A percentile compares a stretch with the other conserved stretches of the same genome.
phyloP scores from a whole-genome alignment of 2,797 vertebrate species.

The Hephaestus fuliginosus region DNA sequence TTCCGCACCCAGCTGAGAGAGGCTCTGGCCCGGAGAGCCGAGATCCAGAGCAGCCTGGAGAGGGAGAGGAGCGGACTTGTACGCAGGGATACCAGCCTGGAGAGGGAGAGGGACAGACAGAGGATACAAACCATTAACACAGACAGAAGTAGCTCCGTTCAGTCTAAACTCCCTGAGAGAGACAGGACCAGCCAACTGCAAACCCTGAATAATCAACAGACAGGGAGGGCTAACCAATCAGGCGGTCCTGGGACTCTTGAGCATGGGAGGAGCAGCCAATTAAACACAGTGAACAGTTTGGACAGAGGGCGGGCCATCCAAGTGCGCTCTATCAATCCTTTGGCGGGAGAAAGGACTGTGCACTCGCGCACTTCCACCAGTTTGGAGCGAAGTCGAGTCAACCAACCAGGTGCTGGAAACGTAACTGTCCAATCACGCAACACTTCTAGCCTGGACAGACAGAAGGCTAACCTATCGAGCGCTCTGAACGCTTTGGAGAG shows the following conservation, averaged over 20 bases:
- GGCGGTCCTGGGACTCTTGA: conserved; percentile 53
- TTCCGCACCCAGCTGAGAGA: conserved; percentile 87
- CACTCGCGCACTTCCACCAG: conserved; percentile 74
- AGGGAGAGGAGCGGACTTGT: conserved; percentile 75
- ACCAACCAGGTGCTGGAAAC: conserved; percentile 63
- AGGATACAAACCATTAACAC: conserved; percentile 80
- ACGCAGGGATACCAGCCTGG: conserved; percentile 77
- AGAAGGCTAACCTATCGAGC: conserved; percentile 74
- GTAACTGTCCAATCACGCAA: conserved; percentile 66
- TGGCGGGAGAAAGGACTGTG: conserved; percentile 74
- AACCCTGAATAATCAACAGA: conserved; percentile 80
- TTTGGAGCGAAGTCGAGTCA: conserved; percentile 75
- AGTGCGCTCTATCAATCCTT: conserved; percentile 54
- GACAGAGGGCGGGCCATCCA: conserved; percentile 77
- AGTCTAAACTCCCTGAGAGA: conserved; percentile 72
- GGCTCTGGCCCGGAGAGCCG: conserved; percentile 88
- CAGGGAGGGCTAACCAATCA: conserved; percentile 60
- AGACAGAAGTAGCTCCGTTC: conserved; percentile 70
- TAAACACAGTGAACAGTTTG: conserved; percentile 80
- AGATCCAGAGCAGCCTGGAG: conserved; percentile 89
- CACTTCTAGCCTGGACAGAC: conserved; percentile 82
- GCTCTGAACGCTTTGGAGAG: conserved; percentile 78
- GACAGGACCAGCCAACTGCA: conserved; percentile 78
- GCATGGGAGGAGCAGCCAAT: conserved; percentile 59
- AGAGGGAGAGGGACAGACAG: conserved; percentile 76